These are phyloP conservation scores for Lycophotia porphyrea DNA, from an alignment of 2,888 invertebrate species.

Conservation along the genomic window DNA sequence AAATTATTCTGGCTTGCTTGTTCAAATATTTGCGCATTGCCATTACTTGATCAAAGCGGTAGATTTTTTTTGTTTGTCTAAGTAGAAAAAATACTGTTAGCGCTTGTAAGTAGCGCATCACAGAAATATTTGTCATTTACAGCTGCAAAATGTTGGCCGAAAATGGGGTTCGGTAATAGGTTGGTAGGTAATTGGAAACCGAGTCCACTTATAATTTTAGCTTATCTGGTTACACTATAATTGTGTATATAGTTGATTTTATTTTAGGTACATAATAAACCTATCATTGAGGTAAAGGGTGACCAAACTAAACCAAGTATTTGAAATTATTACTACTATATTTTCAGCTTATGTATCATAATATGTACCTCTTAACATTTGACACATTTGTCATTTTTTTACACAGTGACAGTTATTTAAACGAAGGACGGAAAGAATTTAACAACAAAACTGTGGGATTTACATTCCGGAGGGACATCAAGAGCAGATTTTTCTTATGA, in stretches of 20 bases:
- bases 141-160: not conserved
- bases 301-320: not conserved
- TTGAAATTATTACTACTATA: not conserved
- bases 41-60: conserved; percentile 13
- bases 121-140: not conserved
- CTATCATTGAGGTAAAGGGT: not conserved
- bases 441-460: not conserved
- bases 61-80: not conserved
- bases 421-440: not conserved
- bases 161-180: not conserved
- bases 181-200: not conserved
- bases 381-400: not conserved
- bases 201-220: not conserved
- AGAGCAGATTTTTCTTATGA: not conserved
- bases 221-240: not conserved
- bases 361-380: not conserved
- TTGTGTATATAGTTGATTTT: not conserved
- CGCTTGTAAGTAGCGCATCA: not conserved
- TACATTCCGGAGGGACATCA: not conserved
- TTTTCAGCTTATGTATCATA: not conserved
- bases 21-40: conserved; percentile 20
- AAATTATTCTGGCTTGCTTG: conserved; percentile 20
- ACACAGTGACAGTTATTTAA: not conserved
- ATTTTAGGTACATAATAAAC: not conserved
- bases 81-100: not conserved